Conservation (phyloP, 2,888 invertebrate species). For the Lissocephala sabroskyi region DNA sequence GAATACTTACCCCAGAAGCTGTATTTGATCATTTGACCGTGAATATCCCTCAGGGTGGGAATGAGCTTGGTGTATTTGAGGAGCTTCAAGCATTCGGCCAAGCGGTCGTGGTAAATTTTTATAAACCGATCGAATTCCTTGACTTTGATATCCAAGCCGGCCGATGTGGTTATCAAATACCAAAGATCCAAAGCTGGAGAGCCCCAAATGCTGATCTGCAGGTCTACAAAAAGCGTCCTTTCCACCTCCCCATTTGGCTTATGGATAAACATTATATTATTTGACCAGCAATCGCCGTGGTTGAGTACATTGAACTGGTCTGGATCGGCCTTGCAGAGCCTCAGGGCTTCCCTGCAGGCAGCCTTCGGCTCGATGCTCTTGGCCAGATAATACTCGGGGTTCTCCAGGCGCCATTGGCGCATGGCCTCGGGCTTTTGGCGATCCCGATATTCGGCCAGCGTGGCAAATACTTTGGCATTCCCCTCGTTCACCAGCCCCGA, state of each 20-base stretch:
- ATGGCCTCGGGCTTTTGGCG: conserved; percentile 13
- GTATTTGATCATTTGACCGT: conserved; percentile 33
- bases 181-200: conserved; percentile 47
- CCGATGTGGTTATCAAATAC: conserved; percentile 48
- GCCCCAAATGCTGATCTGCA: conserved; percentile 44
- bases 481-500: conserved; percentile 26
- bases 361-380: neutral
- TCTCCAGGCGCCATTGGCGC: conserved; percentile 10
- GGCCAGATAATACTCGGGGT: conserved; percentile 13
- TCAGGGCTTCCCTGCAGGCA: too few species aligned
- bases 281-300: conserved; percentile 61
- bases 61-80: conserved; percentile 40
- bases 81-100: conserved; percentile 35
- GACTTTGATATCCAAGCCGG: conserved; percentile 38
- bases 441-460: conserved; percentile 13
- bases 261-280: conserved; percentile 63
- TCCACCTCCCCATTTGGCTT: conserved; percentile 32
- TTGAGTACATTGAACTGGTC: conserved; percentile 54
- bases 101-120: conserved; percentile 45
- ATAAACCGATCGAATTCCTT: conserved; percentile 49
- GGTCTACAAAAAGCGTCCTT: conserved; percentile 46
- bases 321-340: conserved; percentile 25
- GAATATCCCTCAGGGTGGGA: conserved; percentile 44
- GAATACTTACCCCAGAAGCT: conserved; percentile 40
- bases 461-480: conserved; percentile 21